These are phyloP conservation scores for Gymnogyps californianus DNA, from an alignment of 2,113 vertebrate species.

Conservation along the genomic window DNA sequence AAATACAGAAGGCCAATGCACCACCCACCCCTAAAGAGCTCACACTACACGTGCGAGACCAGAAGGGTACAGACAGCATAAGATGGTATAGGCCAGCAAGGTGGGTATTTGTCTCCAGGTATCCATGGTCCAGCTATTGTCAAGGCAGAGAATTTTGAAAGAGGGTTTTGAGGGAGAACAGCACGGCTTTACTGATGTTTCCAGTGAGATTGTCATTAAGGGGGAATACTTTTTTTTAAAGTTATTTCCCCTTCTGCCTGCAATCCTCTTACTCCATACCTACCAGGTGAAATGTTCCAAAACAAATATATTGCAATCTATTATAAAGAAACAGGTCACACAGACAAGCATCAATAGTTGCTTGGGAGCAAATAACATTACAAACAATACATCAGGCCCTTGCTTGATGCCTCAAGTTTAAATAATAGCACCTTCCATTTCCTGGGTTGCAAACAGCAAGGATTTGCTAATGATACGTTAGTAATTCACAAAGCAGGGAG, in stretches of 20 bases:
- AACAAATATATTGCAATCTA: background rate
- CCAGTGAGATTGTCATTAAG: background rate
- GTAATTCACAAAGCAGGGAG: background rate
- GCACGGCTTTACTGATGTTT: background rate
- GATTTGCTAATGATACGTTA: conserved; percentile 31
- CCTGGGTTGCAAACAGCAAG: background rate
- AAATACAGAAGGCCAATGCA: background rate
- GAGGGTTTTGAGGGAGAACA: background rate
- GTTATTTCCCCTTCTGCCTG: background rate
- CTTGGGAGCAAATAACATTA: background rate
- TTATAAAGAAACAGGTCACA: background rate
- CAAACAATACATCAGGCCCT: background rate
- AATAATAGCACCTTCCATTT: conserved; percentile 16
- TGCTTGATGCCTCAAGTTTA: background rate
- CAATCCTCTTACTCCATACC: background rate
- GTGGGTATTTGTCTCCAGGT: background rate
- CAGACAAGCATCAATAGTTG: background rate
- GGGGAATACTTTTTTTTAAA: background rate
- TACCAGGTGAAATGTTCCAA: background rate
- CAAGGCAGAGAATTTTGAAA: background rate
- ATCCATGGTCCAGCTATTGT: background rate
- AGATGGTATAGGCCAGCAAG: background rate
- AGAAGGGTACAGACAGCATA: background rate
- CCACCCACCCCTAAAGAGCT: background rate
- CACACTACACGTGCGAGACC: fast-evolving